Conservation (phyloP, 2,888 invertebrate species). For the Fragum whitleyi region DNA sequence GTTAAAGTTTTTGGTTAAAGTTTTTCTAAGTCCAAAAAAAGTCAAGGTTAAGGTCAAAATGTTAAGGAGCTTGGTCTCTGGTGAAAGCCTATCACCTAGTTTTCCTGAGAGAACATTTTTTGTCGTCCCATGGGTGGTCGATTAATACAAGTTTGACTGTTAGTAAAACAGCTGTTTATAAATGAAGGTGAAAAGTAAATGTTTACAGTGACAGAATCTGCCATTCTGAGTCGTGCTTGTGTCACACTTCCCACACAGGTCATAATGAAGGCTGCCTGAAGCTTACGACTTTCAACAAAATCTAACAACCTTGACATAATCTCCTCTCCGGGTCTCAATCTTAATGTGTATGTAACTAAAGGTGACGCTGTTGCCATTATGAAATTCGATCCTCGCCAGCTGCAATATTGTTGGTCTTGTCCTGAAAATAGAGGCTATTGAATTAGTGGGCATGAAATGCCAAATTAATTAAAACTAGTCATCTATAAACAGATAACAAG, state of each 20-base stretch:
- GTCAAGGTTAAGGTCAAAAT: no score
- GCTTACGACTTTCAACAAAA: conserved; percentile 71
- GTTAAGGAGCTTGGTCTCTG: no score
- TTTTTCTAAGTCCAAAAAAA: no score
- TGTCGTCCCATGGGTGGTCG: no score
- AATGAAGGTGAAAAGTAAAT: background rate
- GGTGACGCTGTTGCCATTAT: conserved; percentile 26
- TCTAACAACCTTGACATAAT: conserved; percentile 73
- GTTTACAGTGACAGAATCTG: conserved; percentile 70
- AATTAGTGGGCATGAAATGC: no score
- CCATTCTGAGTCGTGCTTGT: conserved; percentile 83
- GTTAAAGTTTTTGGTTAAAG: no score
- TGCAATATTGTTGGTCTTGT: no score
- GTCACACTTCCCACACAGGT: conserved; percentile 85
- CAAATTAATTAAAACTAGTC: background rate
- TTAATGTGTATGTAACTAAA: conserved; percentile 68
- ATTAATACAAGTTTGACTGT: no score
- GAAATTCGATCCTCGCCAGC: no score
- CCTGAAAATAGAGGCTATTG: background rate
- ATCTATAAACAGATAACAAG: no score
- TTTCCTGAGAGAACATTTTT: no score
- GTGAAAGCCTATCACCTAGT: no score
- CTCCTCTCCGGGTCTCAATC: conserved; percentile 81
- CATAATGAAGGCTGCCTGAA: conserved; percentile 84
- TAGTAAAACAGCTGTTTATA: background rate